phyloP scores from a whole-genome alignment of 1,140 invertebrate genomes.

The Melitaea cinxia region DNA sequence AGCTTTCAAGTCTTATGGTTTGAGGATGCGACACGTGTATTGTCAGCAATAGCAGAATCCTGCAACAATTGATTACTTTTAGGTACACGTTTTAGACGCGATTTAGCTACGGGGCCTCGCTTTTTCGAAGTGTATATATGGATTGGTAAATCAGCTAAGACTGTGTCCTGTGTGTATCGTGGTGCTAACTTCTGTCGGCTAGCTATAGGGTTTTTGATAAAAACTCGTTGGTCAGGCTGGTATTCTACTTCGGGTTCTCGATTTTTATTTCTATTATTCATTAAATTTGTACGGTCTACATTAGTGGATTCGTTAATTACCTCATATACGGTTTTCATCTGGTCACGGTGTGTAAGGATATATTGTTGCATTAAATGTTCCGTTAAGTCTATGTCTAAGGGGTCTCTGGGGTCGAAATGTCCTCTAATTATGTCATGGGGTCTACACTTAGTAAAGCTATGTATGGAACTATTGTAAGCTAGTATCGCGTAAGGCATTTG shows the following conservation, averaged over 20 bases:
- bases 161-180: constrained; percentile 36
- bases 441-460: no score
- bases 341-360: constrained; percentile 29
- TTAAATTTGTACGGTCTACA: constrained; percentile 25
- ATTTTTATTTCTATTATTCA: constrained; percentile 27
- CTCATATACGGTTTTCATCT: constrained; percentile 38
- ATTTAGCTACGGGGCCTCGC: constrained; percentile 34
- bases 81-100: constrained; percentile 35
- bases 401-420: constrained; percentile 38
- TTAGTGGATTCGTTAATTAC: constrained; percentile 31
- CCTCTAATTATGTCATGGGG: constrained; percentile 34
- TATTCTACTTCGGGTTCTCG: constrained; percentile 35
- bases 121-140: constrained; percentile 46
- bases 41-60: background rate
- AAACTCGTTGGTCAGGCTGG: background rate
- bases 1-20: no score
- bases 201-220: background rate
- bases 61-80: constrained; percentile 37
- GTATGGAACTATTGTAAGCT: constrained; percentile 38
- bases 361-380: constrained; percentile 41
- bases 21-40: background rate
- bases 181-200: background rate
- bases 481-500: constrained; percentile 39
- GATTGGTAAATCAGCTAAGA: constrained; percentile 41
- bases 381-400: constrained; percentile 32